Evolutionary conservation across 2,888 invertebrate species (phyloP), one percentile per base, ranked within the genome.

Genomic region (Perdita meconis): DNA sequence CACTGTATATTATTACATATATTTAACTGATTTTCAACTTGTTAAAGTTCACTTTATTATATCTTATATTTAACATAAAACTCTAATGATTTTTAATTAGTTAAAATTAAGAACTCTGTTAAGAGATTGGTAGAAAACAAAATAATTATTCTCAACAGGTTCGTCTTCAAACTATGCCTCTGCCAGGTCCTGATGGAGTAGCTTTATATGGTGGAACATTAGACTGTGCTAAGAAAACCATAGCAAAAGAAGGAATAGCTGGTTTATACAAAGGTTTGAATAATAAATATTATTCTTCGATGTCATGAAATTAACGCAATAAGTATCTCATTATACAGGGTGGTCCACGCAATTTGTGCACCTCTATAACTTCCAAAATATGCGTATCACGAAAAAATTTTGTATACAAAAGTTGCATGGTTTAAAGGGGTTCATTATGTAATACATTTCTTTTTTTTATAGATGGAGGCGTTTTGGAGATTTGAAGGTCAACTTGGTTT

Each of bases 131-230:
- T 30, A 26, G 8, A 3, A 38, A 10, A 22, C 5, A 34, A n/a
- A n/a, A n/a, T n/a, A 4, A 30, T 63, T 53, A 34, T 16, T n/a
- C 65, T 73, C 63, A 82, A 61, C 86, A 97, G 97, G 98, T 99
- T 6, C 95, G 99, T 84, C 94, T 99, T 70, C 99, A 99, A 94
- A 99, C 99, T 34, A 98, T 98, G 97, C 96, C 98, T 0, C 91
- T 95, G 60, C 96, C 97, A 3, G 93, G 94, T 77, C 94, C 96
- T 1, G 98, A 98, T 3, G 94, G 97, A 91, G 84, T 92, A 40
- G 96, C 97, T 10, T 88, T 97, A 71, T 99, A 98, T 92, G 93
- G 93, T 50, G 98, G 99, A 69, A 98, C 99, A 38, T 95, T 95
- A 92, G 99, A 99, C 90, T 99, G 99, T 93, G 96, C 97, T 44